These are phyloP conservation scores for Aporrectodea caliginosa DNA, from an alignment of 1,140 invertebrate genomes.

Conservation along the genomic window DNA sequence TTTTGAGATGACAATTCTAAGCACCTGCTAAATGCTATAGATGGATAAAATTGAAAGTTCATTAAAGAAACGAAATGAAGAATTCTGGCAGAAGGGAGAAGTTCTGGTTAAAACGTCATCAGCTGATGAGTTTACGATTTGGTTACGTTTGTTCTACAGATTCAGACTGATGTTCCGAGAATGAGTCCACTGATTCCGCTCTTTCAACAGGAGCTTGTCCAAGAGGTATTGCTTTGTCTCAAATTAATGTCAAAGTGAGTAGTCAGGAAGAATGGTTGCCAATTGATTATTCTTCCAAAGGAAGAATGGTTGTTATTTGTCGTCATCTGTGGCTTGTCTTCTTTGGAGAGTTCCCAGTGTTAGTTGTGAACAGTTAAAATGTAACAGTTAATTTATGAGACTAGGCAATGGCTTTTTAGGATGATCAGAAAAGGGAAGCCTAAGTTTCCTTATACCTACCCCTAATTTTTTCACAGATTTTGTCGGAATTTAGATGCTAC, in stretches of 20 bases:
- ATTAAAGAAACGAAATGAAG: too few relatives aligned
- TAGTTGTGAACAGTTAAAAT: neutral
- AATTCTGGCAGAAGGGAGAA: too few relatives aligned
- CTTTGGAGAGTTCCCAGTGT: neutral
- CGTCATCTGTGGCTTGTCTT: neutral
- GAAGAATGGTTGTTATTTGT: neutral
- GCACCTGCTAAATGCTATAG: too few relatives aligned
- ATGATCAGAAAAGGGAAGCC: too few relatives aligned
- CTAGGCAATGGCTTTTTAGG: neutral
- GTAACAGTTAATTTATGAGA: neutral
- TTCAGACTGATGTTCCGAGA: constrained; percentile 93
- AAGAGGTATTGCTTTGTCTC: constrained; percentile 60
- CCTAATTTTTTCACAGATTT: too few relatives aligned
- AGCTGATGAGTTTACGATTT: too few relatives aligned
- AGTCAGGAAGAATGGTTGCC: neutral
- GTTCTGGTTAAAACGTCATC: too few relatives aligned
- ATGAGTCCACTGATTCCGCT: constrained; percentile 91
- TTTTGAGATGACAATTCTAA: too few relatives aligned
- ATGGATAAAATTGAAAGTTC: too few relatives aligned
- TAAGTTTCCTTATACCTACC: too few relatives aligned
- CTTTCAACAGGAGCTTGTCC: constrained; percentile 88
- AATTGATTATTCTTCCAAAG: neutral
- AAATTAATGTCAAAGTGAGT: neutral
- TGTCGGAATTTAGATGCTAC: too few relatives aligned
- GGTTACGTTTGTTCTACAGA: too few relatives aligned